Base-by-base conservation (phyloP, 1,140 invertebrate species). In the Sinella curviseta region DNA sequence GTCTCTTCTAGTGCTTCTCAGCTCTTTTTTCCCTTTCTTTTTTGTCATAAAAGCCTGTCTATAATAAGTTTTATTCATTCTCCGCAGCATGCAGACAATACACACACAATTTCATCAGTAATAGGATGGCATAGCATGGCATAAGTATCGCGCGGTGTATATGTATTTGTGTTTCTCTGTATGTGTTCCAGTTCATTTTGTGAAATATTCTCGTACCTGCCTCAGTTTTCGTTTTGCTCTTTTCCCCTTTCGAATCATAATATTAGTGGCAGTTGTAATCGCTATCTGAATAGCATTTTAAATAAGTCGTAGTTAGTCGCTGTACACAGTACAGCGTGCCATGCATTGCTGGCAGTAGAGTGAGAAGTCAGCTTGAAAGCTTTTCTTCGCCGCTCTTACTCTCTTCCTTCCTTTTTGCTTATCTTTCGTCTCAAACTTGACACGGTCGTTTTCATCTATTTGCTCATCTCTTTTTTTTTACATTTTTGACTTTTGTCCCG, bases 241-340 rank as follows among this genome's bases (percentile, higher is more conserved):
- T 33, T 48, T 48, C 8, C 39, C n/a, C 24, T 60, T 60, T 70
- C 24, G 26, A 70, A 31, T 70, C 65, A 30, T 70, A 70, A 31
- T 70, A 70, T 12, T 31, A 70, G 65, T 70, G n/a, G 65, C n/a
- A 33, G 65, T 70, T 70, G 65, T 70, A 70, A 70, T 70, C 26
- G 65, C n/a, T 70, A 12, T 4, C 26, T 70, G 65, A 70, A 70
- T 70, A 70, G 65, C 65, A 70, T 70, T 33, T 24, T 33, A 70
- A 70, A 70, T 33, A n/a, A 70, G n/a, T n/a, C n/a, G n/a, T n/a
- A n/a, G n/a, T n/a, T n/a, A n/a, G n/a, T n/a, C n/a, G n/a, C n/a
- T n/a, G n/a, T n/a, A n/a, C n/a, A n/a, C n/a, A n/a, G n/a, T n/a
- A n/a, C n/a, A n/a, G n/a, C n/a, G n/a, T n/a, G n/a, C n/a, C n/a